A percentile compares a stretch with the other conserved stretches of the same genome.
Conservation (phyloP, 2,888 invertebrate genomes). For the Calameuta filiformis region DNA sequence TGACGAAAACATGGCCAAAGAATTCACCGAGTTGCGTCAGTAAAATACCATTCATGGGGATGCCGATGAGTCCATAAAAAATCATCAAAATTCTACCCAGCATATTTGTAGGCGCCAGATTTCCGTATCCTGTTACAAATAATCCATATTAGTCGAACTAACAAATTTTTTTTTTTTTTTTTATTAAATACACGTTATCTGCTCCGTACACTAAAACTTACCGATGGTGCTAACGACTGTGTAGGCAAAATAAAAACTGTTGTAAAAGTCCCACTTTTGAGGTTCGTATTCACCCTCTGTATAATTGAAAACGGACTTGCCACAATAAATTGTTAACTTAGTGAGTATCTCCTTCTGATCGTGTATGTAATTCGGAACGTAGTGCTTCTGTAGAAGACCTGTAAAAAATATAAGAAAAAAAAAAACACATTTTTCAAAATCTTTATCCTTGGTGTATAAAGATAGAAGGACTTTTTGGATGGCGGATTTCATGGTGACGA, state of each 20-base stretch:
- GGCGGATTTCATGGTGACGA: neutral
- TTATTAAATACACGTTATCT: neutral
- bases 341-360: constrained; percentile 72
- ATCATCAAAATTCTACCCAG: constrained; percentile 87
- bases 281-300: constrained; percentile 73
- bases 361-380: constrained; percentile 69
- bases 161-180: neutral
- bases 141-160: constrained; percentile 9
- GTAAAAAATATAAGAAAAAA: constrained; percentile 67
- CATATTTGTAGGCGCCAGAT: constrained; percentile 85
- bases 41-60: constrained; percentile 82
- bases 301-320: constrained; percentile 76
- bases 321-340: constrained; percentile 79
- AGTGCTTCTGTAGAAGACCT: constrained; percentile 73
- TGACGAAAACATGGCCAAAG: constrained; percentile 77
- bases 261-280: constrained; percentile 88
- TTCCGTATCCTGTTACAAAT: constrained; percentile 81
- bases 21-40: constrained; percentile 79
- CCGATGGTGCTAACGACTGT: constrained; percentile 93
- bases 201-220: constrained; percentile 62
- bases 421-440: constrained; percentile 2
- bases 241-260: constrained; percentile 90
- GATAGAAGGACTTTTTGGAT: neutral
- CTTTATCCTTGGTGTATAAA: neutral
- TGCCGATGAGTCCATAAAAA: constrained; percentile 86